Evolutionary conservation across 2,888 invertebrate species (phyloP).

Genomic region (Stictocephala bisonia): DNA sequence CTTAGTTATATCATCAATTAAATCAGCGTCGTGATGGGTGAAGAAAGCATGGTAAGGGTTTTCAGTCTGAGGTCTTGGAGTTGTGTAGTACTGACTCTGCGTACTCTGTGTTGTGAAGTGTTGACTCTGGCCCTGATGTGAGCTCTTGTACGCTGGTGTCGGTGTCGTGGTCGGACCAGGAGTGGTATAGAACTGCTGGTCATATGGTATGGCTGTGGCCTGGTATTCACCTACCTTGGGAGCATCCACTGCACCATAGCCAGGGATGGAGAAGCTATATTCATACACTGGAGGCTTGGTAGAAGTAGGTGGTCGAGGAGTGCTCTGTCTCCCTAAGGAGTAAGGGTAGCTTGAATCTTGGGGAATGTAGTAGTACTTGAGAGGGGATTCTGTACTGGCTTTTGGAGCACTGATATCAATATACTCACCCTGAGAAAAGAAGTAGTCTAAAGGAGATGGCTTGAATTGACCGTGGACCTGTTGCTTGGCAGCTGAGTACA

Average conservation of each 20-base stretch:
- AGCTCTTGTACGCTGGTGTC: neutral
- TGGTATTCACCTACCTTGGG: slow-evolving; percentile 62
- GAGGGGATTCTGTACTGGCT: slow-evolving; percentile 32
- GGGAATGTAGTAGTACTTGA: slow-evolving; percentile 43
- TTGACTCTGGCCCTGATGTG: neutral
- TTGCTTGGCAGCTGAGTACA: slow-evolving; percentile 23
- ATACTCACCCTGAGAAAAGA: slow-evolving; percentile 27
- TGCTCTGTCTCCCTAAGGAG: slow-evolving; percentile 34
- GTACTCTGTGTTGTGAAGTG: slow-evolving; percentile 18
- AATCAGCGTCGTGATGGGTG: slow-evolving; percentile 74
- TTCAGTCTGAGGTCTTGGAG: slow-evolving; percentile 63
- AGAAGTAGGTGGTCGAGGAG: slow-evolving; percentile 48
- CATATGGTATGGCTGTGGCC: slow-evolving; percentile 41
- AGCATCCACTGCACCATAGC: slow-evolving; percentile 54
- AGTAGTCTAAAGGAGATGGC: slow-evolving; percentile 47
- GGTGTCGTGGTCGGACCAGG: slow-evolving; percentile 53
- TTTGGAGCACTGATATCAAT: neutral
- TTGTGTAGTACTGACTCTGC: slow-evolving; percentile 2
- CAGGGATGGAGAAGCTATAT: slow-evolving; percentile 57
- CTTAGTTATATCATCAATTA: slow-evolving; percentile 78
- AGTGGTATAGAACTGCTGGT: slow-evolving; percentile 61
- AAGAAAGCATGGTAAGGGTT: slow-evolving; percentile 74
- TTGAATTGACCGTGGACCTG: slow-evolving; percentile 27
- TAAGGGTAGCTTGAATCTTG: slow-evolving; percentile 33
- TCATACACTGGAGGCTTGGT: slow-evolving; percentile 56